A percentile compares a stretch with the other conserved stretches of the same genome.
Conservation (phyloP, 2,888 invertebrate species). For the Apodemia mormo region DNA sequence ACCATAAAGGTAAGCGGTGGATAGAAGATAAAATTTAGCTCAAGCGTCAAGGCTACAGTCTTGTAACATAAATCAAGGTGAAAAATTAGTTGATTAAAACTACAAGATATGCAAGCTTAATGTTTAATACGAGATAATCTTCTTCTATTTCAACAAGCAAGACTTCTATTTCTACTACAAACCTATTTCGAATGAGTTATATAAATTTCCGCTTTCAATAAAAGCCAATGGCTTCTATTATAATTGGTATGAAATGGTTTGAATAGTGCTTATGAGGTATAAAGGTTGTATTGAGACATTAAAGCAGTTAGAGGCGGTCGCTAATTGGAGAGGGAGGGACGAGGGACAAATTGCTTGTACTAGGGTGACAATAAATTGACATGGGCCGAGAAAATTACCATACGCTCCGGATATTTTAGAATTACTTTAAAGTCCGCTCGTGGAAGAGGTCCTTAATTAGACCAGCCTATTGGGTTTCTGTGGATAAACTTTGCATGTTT, state of each 20-base stretch:
- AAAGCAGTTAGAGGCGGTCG: slow-evolving; percentile 57
- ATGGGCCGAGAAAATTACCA: slow-evolving; percentile 71
- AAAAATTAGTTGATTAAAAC: too few species aligned
- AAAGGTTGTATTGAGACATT: slow-evolving; percentile 61
- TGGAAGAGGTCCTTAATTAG: slow-evolving; percentile 24
- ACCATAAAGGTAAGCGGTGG: too few species aligned
- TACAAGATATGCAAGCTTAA: too few species aligned
- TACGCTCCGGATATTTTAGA: slow-evolving; percentile 67
- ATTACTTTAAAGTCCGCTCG: slow-evolving; percentile 69
- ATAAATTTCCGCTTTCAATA: neutral
- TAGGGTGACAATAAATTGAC: slow-evolving; percentile 78
- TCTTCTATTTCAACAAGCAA: too few species aligned
- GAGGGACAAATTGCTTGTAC: slow-evolving; percentile 71
- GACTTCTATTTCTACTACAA: too few species aligned
- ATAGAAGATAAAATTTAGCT: too few species aligned
- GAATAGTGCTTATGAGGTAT: slow-evolving; percentile 45
- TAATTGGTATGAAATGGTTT: slow-evolving; percentile 40
- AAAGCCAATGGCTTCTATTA: slow-evolving; percentile 15
- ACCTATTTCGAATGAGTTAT: neutral
- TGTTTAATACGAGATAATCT: too few species aligned
- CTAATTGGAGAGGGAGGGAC: slow-evolving; percentile 67
- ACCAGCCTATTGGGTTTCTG: slow-evolving; percentile 12
- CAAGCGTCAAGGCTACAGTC: too few species aligned
- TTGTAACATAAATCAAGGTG: too few species aligned
- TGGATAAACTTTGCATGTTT: slow-evolving; percentile 12